Evolutionary conservation across 1,140 invertebrate genomes (phyloP).

Genomic region (Hirudo medicinalis): DNA sequence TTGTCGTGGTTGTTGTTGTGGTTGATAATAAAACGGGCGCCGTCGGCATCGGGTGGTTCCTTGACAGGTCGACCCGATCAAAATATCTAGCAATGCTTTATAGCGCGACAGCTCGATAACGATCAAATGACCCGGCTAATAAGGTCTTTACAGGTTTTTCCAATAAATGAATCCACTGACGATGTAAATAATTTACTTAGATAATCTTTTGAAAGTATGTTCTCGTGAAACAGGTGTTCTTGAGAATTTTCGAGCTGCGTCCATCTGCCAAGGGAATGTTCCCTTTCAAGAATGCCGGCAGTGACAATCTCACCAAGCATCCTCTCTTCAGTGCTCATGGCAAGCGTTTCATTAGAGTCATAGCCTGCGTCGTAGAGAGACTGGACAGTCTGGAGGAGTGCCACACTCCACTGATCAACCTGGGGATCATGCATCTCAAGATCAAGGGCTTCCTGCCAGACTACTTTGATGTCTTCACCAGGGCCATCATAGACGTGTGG

Average conservation of each 20-base stretch:
- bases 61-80: too few species aligned
- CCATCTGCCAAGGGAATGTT: constrained; percentile 29
- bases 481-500: constrained; percentile 26
- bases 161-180: too few species aligned
- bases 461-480: constrained; percentile 28
- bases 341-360: constrained; percentile 30
- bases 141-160: too few species aligned
- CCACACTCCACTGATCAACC: constrained; percentile 19
- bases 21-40: too few species aligned
- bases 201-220: too few species aligned
- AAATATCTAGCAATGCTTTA: too few species aligned
- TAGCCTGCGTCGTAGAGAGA: constrained; percentile 29
- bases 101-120: too few species aligned
- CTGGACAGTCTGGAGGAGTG: constrained; percentile 20
- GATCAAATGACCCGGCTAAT: too few species aligned
- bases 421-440: constrained; percentile 28
- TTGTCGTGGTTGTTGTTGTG: too few species aligned
- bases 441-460: constrained; percentile 26
- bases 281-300: constrained; percentile 24
- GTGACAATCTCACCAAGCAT: constrained; percentile 24
- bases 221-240: constrained; percentile 25
- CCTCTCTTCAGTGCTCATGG: constrained; percentile 28
- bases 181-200: too few species aligned
- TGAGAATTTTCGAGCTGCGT: constrained; percentile 28
- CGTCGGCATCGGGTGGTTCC: too few species aligned